Percentiles rank a stretch among this genome's conserved stretches.
These are phyloP conservation scores for Lasioglossum malachurum DNA, from an alignment of 2,888 invertebrate genomes.

Conservation along the genomic window DNA sequence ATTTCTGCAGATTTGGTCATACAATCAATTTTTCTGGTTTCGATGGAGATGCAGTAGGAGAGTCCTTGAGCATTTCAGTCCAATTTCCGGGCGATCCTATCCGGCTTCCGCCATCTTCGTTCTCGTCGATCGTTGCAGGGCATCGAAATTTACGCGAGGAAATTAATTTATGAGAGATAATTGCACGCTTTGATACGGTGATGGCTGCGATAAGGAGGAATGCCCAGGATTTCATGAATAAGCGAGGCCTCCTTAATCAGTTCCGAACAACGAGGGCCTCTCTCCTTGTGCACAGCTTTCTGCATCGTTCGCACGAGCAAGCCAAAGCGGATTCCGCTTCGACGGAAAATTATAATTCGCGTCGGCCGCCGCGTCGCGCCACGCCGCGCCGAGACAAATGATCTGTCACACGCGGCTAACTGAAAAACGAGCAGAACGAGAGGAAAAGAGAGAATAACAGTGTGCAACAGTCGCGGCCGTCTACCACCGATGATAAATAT, in stretches of 20 bases:
- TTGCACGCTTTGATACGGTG: slow-evolving; percentile 23
- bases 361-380: background rate
- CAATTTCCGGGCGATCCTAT: background rate
- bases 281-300: background rate
- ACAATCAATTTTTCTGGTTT: background rate
- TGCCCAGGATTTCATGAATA: slow-evolving; percentile 19
- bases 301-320: slow-evolving; percentile 22
- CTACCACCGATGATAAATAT: slow-evolving; percentile 32
- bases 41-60: background rate
- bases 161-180: slow-evolving; percentile 49
- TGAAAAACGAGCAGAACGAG: slow-evolving; percentile 24
- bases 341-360: slow-evolving; percentile 34
- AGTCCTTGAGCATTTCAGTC: background rate
- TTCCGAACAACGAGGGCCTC: background rate
- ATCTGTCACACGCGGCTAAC: slow-evolving; percentile 35
- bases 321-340: slow-evolving; percentile 15
- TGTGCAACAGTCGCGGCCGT: slow-evolving; percentile 6
- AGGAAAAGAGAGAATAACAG: background rate
- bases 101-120: background rate
- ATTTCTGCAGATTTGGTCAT: background rate
- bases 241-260: slow-evolving; percentile 17
- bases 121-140: background rate
- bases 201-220: slow-evolving; percentile 25
- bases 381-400: slow-evolving; percentile 31
- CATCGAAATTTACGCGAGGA: slow-evolving; percentile 11